These are phyloP conservation scores for Kuschelorhynchus macadamiae DNA, from an alignment of 2,888 invertebrate genomes.

Conservation along the genomic window DNA sequence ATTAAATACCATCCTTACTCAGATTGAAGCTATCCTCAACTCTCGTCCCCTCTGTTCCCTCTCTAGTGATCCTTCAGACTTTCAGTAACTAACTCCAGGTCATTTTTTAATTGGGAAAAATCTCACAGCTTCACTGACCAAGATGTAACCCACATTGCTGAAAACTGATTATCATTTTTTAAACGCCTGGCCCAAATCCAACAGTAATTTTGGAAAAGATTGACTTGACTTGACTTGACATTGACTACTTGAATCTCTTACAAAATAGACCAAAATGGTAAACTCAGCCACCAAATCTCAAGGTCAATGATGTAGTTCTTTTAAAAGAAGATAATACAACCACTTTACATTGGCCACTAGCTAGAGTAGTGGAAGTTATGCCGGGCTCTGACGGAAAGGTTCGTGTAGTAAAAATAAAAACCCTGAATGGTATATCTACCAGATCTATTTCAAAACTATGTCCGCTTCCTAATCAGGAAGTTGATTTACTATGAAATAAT, in stretches of 20 bases:
- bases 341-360: slow-evolving; percentile 22
- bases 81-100: slow-evolving; percentile 27
- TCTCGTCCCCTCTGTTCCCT: slow-evolving; percentile 57
- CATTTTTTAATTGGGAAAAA: slow-evolving; percentile 36
- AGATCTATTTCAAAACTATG: too few species aligned
- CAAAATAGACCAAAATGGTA: slow-evolving; percentile 33
- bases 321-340: slow-evolving; percentile 25
- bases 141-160: slow-evolving; percentile 8
- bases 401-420: slow-evolving; percentile 3
- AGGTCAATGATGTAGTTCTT: slow-evolving; percentile 29
- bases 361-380: slow-evolving; percentile 24
- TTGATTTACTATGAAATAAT: too few species aligned
- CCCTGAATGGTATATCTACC: too few species aligned
- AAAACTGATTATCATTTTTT: slow-evolving; percentile 30
- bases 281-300: slow-evolving; percentile 1
- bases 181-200: slow-evolving; percentile 13
- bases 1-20: slow-evolving; percentile 55
- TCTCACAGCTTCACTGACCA: slow-evolving; percentile 16
- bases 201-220: slow-evolving; percentile 33
- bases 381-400: slow-evolving; percentile 33
- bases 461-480: too few species aligned
- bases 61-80: slow-evolving; percentile 51
- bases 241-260: slow-evolving; percentile 25
- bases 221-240: too few species aligned
- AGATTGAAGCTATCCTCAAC: slow-evolving; percentile 60